Percentiles rank a stretch among this genome's conserved stretches.
Evolutionary conservation across 2,888 invertebrate genomes (phyloP).

Genomic region (Strigamia transsilvanica): DNA sequence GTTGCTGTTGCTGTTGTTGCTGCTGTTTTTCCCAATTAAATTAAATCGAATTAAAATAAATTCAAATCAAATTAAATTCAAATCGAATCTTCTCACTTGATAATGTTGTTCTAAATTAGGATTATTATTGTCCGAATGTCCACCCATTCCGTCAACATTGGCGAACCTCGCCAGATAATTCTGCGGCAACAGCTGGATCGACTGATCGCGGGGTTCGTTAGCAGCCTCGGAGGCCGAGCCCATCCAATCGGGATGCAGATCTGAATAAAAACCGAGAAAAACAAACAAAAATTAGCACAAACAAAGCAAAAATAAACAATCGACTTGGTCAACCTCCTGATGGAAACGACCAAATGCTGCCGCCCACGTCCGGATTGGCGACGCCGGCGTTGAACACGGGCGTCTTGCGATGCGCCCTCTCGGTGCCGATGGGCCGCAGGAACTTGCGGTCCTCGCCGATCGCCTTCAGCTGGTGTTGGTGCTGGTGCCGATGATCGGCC

Average conservation of each 20-base stretch:
- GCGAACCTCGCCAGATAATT: slow-evolving; percentile 52
- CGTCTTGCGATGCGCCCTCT: slow-evolving; percentile 62
- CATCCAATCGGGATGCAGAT: slow-evolving; percentile 51
- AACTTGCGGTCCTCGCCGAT: slow-evolving; percentile 61
- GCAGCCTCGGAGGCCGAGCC: slow-evolving; percentile 37
- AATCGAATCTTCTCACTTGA: slow-evolving; percentile 24
- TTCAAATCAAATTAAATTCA: no score
- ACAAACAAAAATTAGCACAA: neutral
- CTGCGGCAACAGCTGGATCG: slow-evolving; percentile 37
- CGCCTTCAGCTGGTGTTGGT: slow-evolving; percentile 52
- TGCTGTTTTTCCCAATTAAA: no score
- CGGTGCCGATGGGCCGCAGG: slow-evolving; percentile 65
- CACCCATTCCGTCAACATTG: slow-evolving; percentile 2
- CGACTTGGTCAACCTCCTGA: neutral
- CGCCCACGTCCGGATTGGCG: slow-evolving; percentile 54
- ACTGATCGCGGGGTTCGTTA: slow-evolving; percentile 32
- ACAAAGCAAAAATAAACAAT: neutral
- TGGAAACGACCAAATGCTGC: slow-evolving; percentile 55
- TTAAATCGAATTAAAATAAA: no score
- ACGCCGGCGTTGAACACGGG: slow-evolving; percentile 56
- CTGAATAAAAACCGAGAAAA: slow-evolving; percentile 3
- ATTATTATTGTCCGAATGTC: slow-evolving; percentile 39
- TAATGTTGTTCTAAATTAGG: slow-evolving; percentile 36
- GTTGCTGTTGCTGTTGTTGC: no score
- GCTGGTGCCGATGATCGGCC: neutral